Conservation (phyloP, 1,140 invertebrate genomes). For the Ceratina calcarata region DNA sequence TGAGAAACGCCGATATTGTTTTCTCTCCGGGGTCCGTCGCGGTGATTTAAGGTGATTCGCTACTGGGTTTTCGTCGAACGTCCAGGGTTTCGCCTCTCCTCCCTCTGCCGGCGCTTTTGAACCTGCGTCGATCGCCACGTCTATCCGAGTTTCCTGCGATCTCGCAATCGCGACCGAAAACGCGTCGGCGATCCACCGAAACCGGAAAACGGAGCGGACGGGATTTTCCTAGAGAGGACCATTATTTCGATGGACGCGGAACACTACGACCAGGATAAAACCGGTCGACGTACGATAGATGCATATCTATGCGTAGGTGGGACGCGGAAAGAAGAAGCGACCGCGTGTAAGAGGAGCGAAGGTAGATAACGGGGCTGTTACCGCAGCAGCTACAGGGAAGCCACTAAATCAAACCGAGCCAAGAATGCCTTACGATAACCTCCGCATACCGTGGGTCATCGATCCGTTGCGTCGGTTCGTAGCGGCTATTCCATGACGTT, state of each 20-base stretch:
- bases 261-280: too few species aligned
- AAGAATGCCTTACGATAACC: slow-evolving; percentile 43
- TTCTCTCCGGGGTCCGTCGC: neutral
- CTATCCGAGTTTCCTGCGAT: too few species aligned
- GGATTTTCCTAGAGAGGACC: too few species aligned
- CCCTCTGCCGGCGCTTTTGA: too few species aligned
- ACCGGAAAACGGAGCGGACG: too few species aligned
- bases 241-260: too few species aligned
- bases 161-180: too few species aligned
- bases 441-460: slow-evolving; percentile 31
- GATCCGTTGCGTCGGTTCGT: neutral
- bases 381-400: slow-evolving; percentile 17
- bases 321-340: neutral
- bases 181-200: too few species aligned
- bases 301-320: too few species aligned
- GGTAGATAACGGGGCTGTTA: slow-evolving; percentile 33
- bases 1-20: slow-evolving; percentile 39
- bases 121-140: neutral
- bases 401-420: slow-evolving; percentile 36
- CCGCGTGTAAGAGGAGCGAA: neutral
- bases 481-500: neutral
- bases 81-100: neutral
- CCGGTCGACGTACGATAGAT: too few species aligned
- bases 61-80: slow-evolving; percentile 14
- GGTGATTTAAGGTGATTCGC: slow-evolving; percentile 26